These are phyloP conservation scores for Lanius collurio DNA, from an alignment of 2,113 vertebrate species.

Conservation along the genomic window DNA sequence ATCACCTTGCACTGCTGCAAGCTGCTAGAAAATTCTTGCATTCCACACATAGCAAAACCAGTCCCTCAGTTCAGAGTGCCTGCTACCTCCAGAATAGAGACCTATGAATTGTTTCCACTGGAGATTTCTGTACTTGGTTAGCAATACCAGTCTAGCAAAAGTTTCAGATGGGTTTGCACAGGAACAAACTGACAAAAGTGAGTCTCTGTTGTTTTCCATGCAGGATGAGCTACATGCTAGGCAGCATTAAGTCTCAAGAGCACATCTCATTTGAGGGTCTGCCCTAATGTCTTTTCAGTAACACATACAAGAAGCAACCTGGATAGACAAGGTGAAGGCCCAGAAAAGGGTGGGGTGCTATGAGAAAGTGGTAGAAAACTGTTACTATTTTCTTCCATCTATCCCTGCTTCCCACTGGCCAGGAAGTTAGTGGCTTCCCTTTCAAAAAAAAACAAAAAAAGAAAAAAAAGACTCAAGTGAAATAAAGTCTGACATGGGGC, in stretches of 20 bases:
- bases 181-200: neutral
- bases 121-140: neutral
- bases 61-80: neutral
- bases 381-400: neutral
- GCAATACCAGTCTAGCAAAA: neutral
- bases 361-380: neutral
- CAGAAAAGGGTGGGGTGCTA: neutral
- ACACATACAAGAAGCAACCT: neutral
- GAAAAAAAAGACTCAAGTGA: too few species aligned
- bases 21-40: neutral
- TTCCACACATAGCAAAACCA: neutral
- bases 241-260: neutral
- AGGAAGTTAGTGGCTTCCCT: neutral
- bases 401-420: neutral
- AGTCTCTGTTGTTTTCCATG: neutral
- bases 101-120: neutral
- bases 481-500: neutral
- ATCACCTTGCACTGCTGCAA: neutral
- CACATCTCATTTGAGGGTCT: neutral
- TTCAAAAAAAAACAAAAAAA: neutral
- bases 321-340: neutral
- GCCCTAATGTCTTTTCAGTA: neutral
- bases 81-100: neutral
- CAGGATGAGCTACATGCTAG: neutral
- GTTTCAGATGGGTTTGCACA: neutral